Evolutionary conservation across 2,888 invertebrate species (phyloP), one percentile per base, ranked within the genome.

Genomic region (Yponomeuta sedellus): DNA sequence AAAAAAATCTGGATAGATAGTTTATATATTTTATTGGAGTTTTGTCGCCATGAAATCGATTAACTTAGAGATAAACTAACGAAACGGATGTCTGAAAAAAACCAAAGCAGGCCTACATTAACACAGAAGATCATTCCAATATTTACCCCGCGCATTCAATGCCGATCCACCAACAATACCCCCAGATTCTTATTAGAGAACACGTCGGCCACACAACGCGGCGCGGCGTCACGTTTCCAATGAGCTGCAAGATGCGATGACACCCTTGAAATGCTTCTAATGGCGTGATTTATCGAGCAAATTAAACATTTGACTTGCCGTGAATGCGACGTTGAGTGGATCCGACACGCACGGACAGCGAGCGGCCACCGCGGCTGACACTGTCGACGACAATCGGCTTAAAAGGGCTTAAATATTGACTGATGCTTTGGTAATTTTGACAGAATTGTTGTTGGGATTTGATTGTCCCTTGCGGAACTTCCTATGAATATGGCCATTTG

Each of bases 231-330:
- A 90, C 90, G 89, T 87, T 82, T 82, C 85, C 86, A 86, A 89
- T 86, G 84, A 89, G 86, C 82, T 83, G 84, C 80, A 82, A 77
- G 78, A 82, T 80, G 82, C 85, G 87, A 88, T 89, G 90, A 90
- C 90, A 89, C 88, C 90, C 90, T 87, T 90, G 88, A 90, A 91
- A 91, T 85, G 87, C 83, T 86, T 88, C 85, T 89, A 91, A 90
- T 91, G 81, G 87, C 85, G 82, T 90, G 89, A 89, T 89, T 90
- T 90, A 90, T 89, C 90, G 88, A 90, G 85, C 89, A 91, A 91
- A 90, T 91, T 91, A 91, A 91, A 91, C 90, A 91, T 91, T 90
- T 91, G 90, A 91, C 86, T 90, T 89, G 86, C 76, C 90, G 89
- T 91, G 90, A 90, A 91, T 90, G 86, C 81, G 85, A 81, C 75